These are phyloP conservation scores for Philaethria dido DNA, from an alignment of 2,888 invertebrate genomes.

Conservation along the genomic window DNA sequence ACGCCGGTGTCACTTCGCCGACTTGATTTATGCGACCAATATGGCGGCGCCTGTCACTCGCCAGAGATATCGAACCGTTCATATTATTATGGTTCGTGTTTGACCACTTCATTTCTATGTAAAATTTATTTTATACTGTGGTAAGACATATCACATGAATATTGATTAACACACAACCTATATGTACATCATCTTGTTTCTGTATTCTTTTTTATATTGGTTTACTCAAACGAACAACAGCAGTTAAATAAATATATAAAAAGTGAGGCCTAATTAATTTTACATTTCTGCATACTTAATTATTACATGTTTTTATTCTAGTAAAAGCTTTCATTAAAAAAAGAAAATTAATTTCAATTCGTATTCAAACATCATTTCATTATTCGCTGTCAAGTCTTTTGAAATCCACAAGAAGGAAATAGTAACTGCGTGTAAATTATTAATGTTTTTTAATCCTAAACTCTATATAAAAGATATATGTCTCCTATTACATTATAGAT, in stretches of 20 bases:
- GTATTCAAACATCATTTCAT: no score
- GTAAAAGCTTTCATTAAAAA: not conserved
- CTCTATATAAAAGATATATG: not conserved
- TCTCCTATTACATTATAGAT: not conserved
- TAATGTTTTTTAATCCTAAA: not conserved
- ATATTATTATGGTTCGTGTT: slow-evolving; percentile 60
- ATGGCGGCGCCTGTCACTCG: slow-evolving; percentile 78
- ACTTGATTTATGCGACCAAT: slow-evolving; percentile 83
- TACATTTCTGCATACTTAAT: no score
- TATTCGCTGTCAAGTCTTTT: no score
- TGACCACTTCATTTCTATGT: slow-evolving; percentile 41
- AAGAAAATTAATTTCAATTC: no score
- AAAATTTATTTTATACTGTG: slow-evolving; percentile 17
- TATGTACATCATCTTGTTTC: no score
- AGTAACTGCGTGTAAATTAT: not conserved
- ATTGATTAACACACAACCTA: no score
- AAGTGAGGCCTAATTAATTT: not conserved
- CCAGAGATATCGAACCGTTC: slow-evolving; percentile 71
- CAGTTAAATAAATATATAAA: not conserved
- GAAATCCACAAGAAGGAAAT: not conserved
- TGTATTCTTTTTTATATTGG: no score
- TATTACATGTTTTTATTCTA: not conserved
- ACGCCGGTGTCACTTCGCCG: slow-evolving; percentile 76
- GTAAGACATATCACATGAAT: not conserved
- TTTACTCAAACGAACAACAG: not conserved